Percentiles rank a stretch among this genome's conserved stretches.
Conservation (phyloP, 2,797 vertebrate genomes). For the Mus spretus region DNA sequence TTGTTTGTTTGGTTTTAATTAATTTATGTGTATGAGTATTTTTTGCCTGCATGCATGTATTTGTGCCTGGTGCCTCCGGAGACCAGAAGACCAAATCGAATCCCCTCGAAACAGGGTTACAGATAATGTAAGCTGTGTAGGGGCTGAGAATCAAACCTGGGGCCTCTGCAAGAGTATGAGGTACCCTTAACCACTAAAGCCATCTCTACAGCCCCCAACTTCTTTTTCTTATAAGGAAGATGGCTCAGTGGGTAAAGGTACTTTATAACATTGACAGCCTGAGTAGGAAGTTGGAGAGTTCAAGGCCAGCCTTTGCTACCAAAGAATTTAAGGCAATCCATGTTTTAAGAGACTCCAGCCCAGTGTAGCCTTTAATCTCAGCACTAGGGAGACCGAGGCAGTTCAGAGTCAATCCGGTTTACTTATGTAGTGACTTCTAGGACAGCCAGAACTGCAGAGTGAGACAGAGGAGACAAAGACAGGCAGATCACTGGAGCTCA, state of each 20-base stretch:
- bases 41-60: neutral
- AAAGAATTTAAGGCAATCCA: neutral
- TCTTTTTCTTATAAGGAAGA: constrained; percentile 11
- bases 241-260: neutral
- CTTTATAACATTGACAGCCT: neutral
- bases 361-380: neutral
- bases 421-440: neutral
- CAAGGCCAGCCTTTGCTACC: neutral
- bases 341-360: neutral
- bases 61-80: neutral
- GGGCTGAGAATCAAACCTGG: neutral
- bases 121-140: too few relatives aligned
- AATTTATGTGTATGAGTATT: neutral
- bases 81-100: neutral
- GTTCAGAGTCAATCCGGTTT: neutral
- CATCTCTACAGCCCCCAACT: neutral
- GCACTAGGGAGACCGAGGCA: neutral
- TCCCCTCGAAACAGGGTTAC: neutral
- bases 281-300: neutral
- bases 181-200: neutral
- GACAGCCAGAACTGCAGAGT: neutral
- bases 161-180: neutral
- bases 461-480: too few relatives aligned
- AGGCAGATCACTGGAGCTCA: neutral
- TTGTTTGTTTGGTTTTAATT: neutral